Evolutionary conservation across 2,797 vertebrate species (phyloP), one percentile per base, ranked within the genome.

Genomic region (Falco concolor): DNA sequence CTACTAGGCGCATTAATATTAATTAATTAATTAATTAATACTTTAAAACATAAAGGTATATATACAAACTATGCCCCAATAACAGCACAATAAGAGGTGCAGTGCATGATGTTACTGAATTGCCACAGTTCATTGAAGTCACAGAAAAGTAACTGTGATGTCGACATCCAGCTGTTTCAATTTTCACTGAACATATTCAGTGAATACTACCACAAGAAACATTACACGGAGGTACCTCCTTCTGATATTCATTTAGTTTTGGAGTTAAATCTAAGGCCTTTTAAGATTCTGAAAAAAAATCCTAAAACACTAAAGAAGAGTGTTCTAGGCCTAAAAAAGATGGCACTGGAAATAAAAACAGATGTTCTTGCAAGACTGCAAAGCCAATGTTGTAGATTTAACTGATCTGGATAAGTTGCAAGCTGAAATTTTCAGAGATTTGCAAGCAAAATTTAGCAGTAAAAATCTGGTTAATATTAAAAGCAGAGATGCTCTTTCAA

Each of bases 401-500:
- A 95, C 57, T 80, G 72, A 95, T 87, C 86, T 5, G 3, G 91
- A 54, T 94, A 95, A 96, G 75, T 82, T 95, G 77, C 91, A 89
- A 84, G 89, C 80, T 90, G 74, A 95, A 95, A 96, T 68, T 94
- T 97, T 90, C 78, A 90, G 81, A 90, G 77, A 92, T 96, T 93
- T 96, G 77, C 85, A 88, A 95, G 83, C 13, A 94, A 95, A 95
- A 94, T 52, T 86, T 92, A 94, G 72, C 74, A 90, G 59, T 74
- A 93, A 89, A 96, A 96, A 90, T 79, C 52, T 96, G 94, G 93
- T 89, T 93, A 94, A 89, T 95, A 96, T 95, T 95, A 96, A 95
- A 94, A 90, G 80, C 52, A 96, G 88, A 95, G n/a, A 93, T 85
- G 60, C 28, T 90, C 91, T 95, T 84, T 73, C 86, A 88, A 70